Conservation (phyloP, 2,888 invertebrate genomes). For the Drosophila peninsularis region DNA sequence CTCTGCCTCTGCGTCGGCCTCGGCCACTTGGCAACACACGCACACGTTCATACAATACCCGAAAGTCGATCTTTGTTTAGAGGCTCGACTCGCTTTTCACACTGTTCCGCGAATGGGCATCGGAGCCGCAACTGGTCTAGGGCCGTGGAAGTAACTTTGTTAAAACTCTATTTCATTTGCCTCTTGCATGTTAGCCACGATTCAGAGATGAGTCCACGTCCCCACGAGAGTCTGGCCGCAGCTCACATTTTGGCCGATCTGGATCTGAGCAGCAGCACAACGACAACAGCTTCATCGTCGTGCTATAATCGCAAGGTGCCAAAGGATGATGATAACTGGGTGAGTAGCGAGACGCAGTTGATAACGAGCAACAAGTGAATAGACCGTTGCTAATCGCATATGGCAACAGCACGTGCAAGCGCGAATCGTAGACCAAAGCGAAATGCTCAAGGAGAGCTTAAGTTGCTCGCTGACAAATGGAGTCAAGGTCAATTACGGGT, state of each 20-base stretch:
- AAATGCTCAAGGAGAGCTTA: constrained; percentile 24
- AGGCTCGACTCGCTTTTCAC: constrained; percentile 45
- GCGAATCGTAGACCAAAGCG: constrained; percentile 18
- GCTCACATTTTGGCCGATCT: constrained; percentile 37
- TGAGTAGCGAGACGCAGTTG: constrained; percentile 38
- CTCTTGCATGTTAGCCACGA: constrained; percentile 4
- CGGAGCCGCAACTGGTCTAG: neutral
- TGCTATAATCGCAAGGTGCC: constrained; percentile 47
- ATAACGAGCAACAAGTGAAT: constrained; percentile 12
- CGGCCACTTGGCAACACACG: constrained; percentile 12
- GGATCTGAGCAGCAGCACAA: constrained; percentile 39
- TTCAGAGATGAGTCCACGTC: constrained; percentile 57
- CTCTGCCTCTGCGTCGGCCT: constrained; percentile 1
- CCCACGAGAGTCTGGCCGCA: constrained; percentile 52
- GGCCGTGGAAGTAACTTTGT: neutral
- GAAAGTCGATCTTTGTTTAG: constrained; percentile 36
- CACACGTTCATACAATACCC: neutral
- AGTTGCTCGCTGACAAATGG: constrained; percentile 42
- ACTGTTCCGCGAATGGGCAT: constrained; percentile 36
- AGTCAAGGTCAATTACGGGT: constrained; percentile 68
- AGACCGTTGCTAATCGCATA: constrained; percentile 5
- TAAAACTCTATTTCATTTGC: neutral
- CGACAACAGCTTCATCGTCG: constrained; percentile 2
- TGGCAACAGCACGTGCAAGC: constrained; percentile 43
- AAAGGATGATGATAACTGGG: constrained; percentile 56